Evolutionary conservation across 1,140 invertebrate species (phyloP), one percentile per base, ranked within the genome.

Genomic region (Oscheius sp.): DNA sequence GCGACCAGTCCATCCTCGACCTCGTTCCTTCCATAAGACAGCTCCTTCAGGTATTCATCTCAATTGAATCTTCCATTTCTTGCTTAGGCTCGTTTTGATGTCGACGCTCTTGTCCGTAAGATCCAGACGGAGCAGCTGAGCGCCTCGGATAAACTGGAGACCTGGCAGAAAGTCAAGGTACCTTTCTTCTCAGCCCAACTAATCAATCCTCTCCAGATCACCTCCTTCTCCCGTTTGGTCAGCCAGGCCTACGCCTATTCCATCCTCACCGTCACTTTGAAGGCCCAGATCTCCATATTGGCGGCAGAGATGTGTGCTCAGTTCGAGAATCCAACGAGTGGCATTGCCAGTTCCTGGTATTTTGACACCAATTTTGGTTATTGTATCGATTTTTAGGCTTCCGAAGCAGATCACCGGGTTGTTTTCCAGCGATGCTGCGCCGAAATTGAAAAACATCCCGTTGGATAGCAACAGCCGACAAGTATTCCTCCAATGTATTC

Each of bases 241-340:
- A 59, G 80, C 1, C 28, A 78, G 23, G 55, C 73, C 10, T 74
- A 64, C 61, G 46, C 69, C 3, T 71, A 72, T 52, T 79, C 79
- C 10, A 35, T 80, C 20, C 59, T 81, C 20, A 73, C 77, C 4
- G 32, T 80, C 34, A 72, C 75, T 15, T 35, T 81, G 1, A 81
- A 81, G 61, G 68, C 70, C 7, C 79, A 80, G 49, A 80, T 81
- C 26, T 77, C 77, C 13, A 81, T 80, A 46, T 32, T 80, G 15
- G 78, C 79, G 38, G 61, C 72, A 18, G 77, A 80, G 38, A 79
- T 70, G 13, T 66, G 62, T 36, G 32, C 45, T 4, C 65, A 72
- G 7, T 64, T 63, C 10, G 72, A 77, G 59, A 42, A 68, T 62
- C 18, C 61, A 77, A 34, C n/a, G 52, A 38, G n/a, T 34, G 38